phyloP scores from a whole-genome alignment of 2,113 vertebrate species.

The Etheostoma spectabile region DNA sequence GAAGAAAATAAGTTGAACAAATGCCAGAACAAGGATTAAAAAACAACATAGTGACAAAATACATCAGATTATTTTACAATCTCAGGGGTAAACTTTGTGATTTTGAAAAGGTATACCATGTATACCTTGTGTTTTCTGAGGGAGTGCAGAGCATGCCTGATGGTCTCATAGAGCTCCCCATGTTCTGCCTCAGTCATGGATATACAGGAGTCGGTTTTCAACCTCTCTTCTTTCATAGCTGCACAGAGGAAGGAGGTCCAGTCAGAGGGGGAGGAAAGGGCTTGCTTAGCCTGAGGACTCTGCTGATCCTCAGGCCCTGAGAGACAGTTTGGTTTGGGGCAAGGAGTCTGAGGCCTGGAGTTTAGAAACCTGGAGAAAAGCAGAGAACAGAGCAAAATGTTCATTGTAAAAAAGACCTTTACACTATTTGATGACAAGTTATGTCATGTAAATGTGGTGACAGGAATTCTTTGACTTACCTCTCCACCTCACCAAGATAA shows the following conservation, averaged over 20 bases:
- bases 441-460: neutral
- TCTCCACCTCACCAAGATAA: slow-evolving; percentile 94
- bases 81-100: slow-evolving; percentile 66
- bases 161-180: slow-evolving; percentile 94
- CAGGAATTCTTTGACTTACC: slow-evolving; percentile 59
- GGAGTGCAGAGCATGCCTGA: slow-evolving; percentile 93
- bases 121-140: slow-evolving; percentile 94
- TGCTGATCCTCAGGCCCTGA: slow-evolving; percentile 83
- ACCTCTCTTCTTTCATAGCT: slow-evolving; percentile 93
- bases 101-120: slow-evolving; percentile 85
- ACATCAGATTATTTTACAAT: slow-evolving; percentile 3
- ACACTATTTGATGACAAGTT: neutral
- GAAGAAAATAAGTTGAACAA: neutral
- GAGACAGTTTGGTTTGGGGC: slow-evolving; percentile 85
- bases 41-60: neutral
- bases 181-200: slow-evolving; percentile 95
- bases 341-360: slow-evolving; percentile 84
- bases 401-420: neutral
- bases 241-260: slow-evolving; percentile 95
- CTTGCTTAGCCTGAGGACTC: slow-evolving; percentile 89
- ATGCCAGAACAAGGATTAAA: neutral
- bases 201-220: slow-evolving; percentile 89
- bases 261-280: slow-evolving; percentile 88
- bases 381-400: neutral
- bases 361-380: slow-evolving; percentile 88